Conservation (phyloP, 64 coral and sea anemone genomes). For the Actinia tenebrosa region DNA sequence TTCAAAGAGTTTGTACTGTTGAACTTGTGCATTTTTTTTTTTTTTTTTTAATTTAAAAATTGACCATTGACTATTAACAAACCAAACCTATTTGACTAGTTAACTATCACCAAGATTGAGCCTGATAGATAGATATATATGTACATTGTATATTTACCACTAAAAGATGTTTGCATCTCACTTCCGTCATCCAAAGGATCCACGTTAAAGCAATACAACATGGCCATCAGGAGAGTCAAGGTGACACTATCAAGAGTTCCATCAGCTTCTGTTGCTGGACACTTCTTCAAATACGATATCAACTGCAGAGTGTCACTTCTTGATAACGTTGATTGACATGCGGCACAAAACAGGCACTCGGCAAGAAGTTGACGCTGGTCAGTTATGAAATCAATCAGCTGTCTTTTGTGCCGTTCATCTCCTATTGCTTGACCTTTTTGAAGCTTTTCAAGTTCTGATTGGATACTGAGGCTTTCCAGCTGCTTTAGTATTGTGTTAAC, state of each 20-base stretch:
- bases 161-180: conserved; percentile 66
- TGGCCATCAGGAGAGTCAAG: conserved; percentile 63
- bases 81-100: too few relatives aligned
- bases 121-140: background rate
- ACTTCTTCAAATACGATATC: conserved; percentile 66
- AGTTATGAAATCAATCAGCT: conserved; percentile 94
- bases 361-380: conserved; percentile 94
- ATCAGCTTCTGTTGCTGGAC: conserved; percentile 49
- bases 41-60: too few relatives aligned
- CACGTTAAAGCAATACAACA: conserved; percentile 79
- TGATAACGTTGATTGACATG: conserved; percentile 88
- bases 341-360: conserved; percentile 83
- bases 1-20: too few relatives aligned
- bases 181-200: conserved; percentile 72
- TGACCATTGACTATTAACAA: too few relatives aligned
- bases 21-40: too few relatives aligned
- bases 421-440: conserved; percentile 94
- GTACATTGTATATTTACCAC: conserved; percentile 36
- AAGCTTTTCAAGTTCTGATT: conserved; percentile 78
- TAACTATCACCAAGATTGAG: too few relatives aligned
- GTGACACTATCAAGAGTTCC: conserved; percentile 71
- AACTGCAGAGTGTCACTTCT: conserved; percentile 69
- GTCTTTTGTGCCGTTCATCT: conserved; percentile 81
- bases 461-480: conserved; percentile 59
- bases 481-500: conserved; percentile 70